phyloP scores from a whole-genome alignment of 2,797 vertebrate genomes.

The Sphaeramia orbicularis region DNA sequence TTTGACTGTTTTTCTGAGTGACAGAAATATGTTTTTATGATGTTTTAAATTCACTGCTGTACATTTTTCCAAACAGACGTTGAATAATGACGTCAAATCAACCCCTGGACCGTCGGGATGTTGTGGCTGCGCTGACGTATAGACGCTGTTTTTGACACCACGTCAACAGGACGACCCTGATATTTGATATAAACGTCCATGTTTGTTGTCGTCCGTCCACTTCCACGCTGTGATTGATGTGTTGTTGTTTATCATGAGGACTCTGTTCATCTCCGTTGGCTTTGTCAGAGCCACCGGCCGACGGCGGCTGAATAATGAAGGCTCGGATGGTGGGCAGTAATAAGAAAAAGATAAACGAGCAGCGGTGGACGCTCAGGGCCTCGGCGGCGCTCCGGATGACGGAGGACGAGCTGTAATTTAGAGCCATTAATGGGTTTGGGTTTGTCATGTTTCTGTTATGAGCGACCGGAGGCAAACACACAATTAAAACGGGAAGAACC shows the following conservation, averaged over 20 bases:
- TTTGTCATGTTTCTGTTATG: slow-evolving; percentile 35
- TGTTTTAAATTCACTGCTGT: no score
- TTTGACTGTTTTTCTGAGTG: no score
- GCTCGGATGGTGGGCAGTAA: slow-evolving; percentile 36
- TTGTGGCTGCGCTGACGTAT: no score
- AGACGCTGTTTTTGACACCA: no score
- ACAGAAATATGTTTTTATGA: no score
- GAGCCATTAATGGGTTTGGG: slow-evolving; percentile 26
- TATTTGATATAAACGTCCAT: no score
- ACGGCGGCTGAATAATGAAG: slow-evolving; percentile 50
- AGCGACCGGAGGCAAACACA: slow-evolving; percentile 1
- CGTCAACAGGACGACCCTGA: no score
- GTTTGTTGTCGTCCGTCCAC: no score
- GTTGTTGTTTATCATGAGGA: slow-evolving; percentile 71
- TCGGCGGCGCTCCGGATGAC: neutral
- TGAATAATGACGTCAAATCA: no score
- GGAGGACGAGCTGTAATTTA: slow-evolving; percentile 42
- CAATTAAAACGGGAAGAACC: slow-evolving; percentile 4
- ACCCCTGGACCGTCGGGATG: no score
- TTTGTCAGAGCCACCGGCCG: slow-evolving; percentile 27
- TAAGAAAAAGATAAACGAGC: slow-evolving; percentile 60
- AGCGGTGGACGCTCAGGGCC: slow-evolving; percentile 21
- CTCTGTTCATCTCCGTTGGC: slow-evolving; percentile 48
- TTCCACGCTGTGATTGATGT: slow-evolving; percentile 45
- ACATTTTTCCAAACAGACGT: no score